Base-by-base conservation (phyloP, 1,140 invertebrate genomes). In the Drosophila athabasca region DNA sequence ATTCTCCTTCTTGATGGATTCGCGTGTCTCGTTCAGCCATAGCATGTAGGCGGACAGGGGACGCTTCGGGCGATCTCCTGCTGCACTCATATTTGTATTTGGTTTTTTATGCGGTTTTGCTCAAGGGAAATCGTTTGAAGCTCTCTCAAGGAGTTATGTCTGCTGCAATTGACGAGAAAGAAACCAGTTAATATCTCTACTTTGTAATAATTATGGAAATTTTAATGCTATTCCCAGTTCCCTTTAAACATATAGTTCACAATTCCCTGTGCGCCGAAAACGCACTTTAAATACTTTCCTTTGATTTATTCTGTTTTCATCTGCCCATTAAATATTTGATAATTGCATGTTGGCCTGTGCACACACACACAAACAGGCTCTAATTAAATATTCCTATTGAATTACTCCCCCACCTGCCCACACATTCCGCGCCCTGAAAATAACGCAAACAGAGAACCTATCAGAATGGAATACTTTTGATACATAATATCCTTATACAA, bases 31-130 rank as follows among this genome's bases (percentile, higher is more conserved):
- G 90, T 96, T 96, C 19, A 97, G 93, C 96, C 96, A 98, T 76
- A 97, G 90, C 94, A 98, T 96, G 91, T 96, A 98, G 8, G 96
- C 96, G 51, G 96, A 95, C 92, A 95, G 94, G 43, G 97, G 95
- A 89, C 96, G 94, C 92, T 98, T 98, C 17, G 97, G 97, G 90
- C 94, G 95, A 91, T 97, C 95, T 69, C 95, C 35, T 39, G 35
- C 35, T 13, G 35, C 95, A 59, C 72, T 82, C 93, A 97, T 97
- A 90, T 95, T 96, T 44, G 62, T 41, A 22, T 44, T 43, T 66
- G 50, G 46, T 64, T 62, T 46, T 15, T 26, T 55, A 39, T 39
- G 35, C 17, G 26, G 7, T 19, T 73, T n/a, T 29, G 26, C 45
- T 24, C 6, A 24, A 46, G 26, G 13, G 6, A 51, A 39, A 43